Evolutionary conservation across 1,140 invertebrate species (phyloP).

Genomic region (Papilio polyxenes): DNA sequence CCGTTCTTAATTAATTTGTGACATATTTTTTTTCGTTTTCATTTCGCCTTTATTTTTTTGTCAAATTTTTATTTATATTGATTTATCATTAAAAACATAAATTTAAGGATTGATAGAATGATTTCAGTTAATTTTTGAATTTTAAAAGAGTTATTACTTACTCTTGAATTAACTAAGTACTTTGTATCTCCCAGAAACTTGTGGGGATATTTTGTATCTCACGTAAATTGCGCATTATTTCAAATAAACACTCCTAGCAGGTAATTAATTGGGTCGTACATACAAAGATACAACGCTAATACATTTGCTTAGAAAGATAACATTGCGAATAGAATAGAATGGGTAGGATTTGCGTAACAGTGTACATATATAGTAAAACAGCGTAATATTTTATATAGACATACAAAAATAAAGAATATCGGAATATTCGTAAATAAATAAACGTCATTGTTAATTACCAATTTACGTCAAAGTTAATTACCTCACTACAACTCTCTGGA

Average conservation of each 20-base stretch:
- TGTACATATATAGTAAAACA: neutral
- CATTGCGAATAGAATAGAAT: neutral
- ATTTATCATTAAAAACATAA: no score
- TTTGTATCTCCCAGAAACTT: neutral
- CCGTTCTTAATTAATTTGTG: no score
- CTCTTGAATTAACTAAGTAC: neutral
- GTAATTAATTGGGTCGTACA: conserved; percentile 1
- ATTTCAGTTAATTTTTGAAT: neutral
- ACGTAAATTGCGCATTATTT: conserved; percentile 7
- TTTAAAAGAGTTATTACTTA: neutral
- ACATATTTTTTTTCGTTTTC: no score
- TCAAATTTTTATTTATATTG: no score
- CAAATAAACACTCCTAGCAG: neutral
- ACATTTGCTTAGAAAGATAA: conserved; percentile 14
- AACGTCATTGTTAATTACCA: neutral
- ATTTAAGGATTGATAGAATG: no score
- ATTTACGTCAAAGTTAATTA: neutral
- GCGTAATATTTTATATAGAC: no score
- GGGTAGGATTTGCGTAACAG: neutral
- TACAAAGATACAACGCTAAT: conserved; percentile 1
- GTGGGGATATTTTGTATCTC: neutral
- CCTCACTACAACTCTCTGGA: neutral
- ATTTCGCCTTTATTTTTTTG: no score
- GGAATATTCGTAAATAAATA: no score
- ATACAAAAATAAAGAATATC: no score